Base-by-base conservation (phyloP, 2,888 invertebrate genomes). In the Tachina fera region DNA sequence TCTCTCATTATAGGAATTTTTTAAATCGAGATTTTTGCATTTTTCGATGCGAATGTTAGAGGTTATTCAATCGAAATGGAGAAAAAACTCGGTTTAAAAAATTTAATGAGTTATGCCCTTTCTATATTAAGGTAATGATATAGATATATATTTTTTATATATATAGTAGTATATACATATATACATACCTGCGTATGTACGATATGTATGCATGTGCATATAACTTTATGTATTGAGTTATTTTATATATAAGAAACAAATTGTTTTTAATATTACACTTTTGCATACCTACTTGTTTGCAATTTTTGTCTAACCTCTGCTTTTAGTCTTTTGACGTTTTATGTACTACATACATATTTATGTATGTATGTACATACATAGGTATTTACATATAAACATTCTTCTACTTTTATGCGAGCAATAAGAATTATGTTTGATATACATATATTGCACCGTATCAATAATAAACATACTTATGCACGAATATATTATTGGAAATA, bases 371-470 rank as follows among this genome's bases (percentile, higher is more conserved):
- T 61, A 65, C 11, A 22, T 22, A n/a, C 72, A 60, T 70, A 63
- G 72, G 65, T 79, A 77, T 71, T 47, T 82, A n/a, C n/a, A n/a
- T n/a, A 82, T 86, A 83, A 86, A 86, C 86, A 86, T 86, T 84
- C 82, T 86, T 84, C 82, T 78, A 82, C 83, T 79, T 79, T 82
- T 71, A 78, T 74, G 81, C 72, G 72, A 74, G 76, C 41, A 70
- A 63, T 53, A 51, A 22, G 41, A 74, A 60, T 61, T 51, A 76
- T 79, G 72, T 83, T 83, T 86, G 86, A 86, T 16, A 76, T 86
- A 71, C 82, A 19, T 43, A 71, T 76, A 51, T 80, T 65, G 43
- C 45, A 58, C 45, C 19, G 19, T 61, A 82, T 75, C 70, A 65
- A 74, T 82, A 86, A 72, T 81, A 72, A 84, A 67, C 72, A 67